Evolutionary conservation across 2,888 invertebrate genomes (phyloP).

Genomic region (Synergus japonicus): DNA sequence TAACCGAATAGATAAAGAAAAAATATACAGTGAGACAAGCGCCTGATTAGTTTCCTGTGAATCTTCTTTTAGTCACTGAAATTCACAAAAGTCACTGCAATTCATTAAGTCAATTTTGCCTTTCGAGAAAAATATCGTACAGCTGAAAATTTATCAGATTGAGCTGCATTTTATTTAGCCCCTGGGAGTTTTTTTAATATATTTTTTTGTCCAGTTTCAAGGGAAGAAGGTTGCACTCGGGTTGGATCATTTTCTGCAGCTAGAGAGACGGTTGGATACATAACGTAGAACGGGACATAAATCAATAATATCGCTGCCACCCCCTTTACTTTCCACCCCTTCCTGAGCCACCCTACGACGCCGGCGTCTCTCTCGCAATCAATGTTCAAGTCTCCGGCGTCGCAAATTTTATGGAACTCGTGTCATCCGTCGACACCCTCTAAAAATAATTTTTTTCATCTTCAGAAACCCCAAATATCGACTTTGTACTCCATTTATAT

Average conservation of each 20-base stretch:
- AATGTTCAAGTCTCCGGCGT: constrained; percentile 71
- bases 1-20: constrained; percentile 13
- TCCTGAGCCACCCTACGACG: constrained; percentile 64
- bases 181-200: neutral
- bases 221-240: constrained; percentile 56
- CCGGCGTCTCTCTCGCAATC: constrained; percentile 73
- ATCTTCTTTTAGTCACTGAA: neutral
- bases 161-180: neutral
- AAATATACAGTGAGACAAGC: neutral
- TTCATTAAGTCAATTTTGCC: neutral
- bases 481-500: neutral
- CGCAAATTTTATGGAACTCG: constrained; percentile 56
- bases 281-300: constrained; percentile 79
- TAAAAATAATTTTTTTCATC: constrained; percentile 42
- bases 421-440: constrained; percentile 50
- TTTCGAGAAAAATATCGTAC: neutral
- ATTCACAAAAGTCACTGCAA: neutral
- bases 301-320: constrained; percentile 80
- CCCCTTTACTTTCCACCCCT: constrained; percentile 71
- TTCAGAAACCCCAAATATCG: neutral
- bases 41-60: neutral
- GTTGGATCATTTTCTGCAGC: constrained; percentile 65
- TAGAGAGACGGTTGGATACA: constrained; percentile 66
- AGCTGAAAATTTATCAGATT: neutral
- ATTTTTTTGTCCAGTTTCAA: neutral